Evolutionary conservation across 2,797 vertebrate genomes (phyloP), one percentile per base, ranked within the genome.

Genomic region (Enteromius paludinosus): DNA sequence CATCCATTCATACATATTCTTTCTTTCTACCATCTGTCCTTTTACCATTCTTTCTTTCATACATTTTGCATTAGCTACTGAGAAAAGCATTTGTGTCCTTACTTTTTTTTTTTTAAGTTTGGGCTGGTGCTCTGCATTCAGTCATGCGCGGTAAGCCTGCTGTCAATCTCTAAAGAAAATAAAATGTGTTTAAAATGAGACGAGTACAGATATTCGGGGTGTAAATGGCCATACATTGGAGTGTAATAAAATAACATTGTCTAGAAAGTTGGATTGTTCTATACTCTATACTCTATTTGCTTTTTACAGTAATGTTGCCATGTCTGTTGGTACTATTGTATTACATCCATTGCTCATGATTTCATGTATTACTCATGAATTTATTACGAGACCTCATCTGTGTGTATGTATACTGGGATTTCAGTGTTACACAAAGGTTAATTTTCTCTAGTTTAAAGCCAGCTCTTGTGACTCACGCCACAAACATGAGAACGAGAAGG

Each of bases 391-490:
- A 72, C 79, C 56, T 49, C 43, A 62, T 84, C 45, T 35, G 47
- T 68, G 59, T 66, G 35, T 68, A 12, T 79, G 38, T 64, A n/a
- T 52, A 52, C 45, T 74, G 47, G 41, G 47, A 73, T 65, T 81
- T 38, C 66, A 66, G 45, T 82, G 80, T 77, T 84, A 78, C 43
- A 80, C 47, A 56, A 80, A 83, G 70, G 76, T 77, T 76, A 70
- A 66, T 70, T 78, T 74, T 74, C 30, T 43, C 49, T 28, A 61
- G 47, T 68, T 78, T 77, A 65, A 62, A 62, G 49, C 45, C 56
- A 73, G 43, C n/a, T 52, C 47, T 52, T 12, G 66, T 87, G 83
- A 87, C 73, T 87, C 86, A 85, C 15, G 33, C 30, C 62, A 33
- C 35, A 83, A 66, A 61, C 65, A 83, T 56, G 81, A 78, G 47